Evolutionary conservation across 2,113 vertebrate genomes (phyloP).

Genomic region (Dissostichus mawsoni): DNA sequence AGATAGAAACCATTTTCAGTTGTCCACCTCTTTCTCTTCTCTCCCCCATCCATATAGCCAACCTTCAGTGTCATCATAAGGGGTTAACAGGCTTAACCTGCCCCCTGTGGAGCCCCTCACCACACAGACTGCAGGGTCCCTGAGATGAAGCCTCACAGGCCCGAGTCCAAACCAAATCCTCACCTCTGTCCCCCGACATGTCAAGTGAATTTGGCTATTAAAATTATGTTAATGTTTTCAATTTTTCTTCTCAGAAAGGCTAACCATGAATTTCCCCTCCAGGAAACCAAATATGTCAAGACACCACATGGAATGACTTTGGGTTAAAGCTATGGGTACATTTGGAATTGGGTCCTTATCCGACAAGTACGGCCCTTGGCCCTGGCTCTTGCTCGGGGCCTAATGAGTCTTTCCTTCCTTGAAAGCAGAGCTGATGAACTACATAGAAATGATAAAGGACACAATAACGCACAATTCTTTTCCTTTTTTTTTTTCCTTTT

Average conservation of each 20-base stretch:
- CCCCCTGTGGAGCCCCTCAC: slow-evolving; percentile 53
- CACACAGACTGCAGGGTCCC: slow-evolving; percentile 27
- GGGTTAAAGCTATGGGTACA: slow-evolving; percentile 32
- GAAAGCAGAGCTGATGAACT: slow-evolving; percentile 26
- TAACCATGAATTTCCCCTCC: background rate
- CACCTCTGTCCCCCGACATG: slow-evolving; percentile 21
- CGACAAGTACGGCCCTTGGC: slow-evolving; percentile 44
- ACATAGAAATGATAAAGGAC: slow-evolving; percentile 38
- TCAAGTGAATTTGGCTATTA: slow-evolving; percentile 49
- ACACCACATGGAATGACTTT: background rate
- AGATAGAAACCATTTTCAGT: slow-evolving; percentile 42
- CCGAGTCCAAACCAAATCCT: slow-evolving; percentile 43
- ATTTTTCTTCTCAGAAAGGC: slow-evolving; percentile 5
- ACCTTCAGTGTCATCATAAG: slow-evolving; percentile 50
- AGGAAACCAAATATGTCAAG: slow-evolving; percentile 30
- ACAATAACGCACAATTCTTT: background rate
- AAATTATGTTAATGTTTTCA: slow-evolving; percentile 38
- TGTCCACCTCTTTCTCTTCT: slow-evolving; percentile 19
- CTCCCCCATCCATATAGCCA: slow-evolving; percentile 2
- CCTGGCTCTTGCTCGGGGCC: slow-evolving; percentile 33
- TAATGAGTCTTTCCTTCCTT: slow-evolving; percentile 41
- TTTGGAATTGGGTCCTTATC: slow-evolving; percentile 39
- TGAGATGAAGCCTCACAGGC: slow-evolving; percentile 32
- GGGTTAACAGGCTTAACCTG: slow-evolving; percentile 68
- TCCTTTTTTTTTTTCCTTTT: no score